Conservation (phyloP, 2,888 invertebrate genomes). For the Chromoteleia sp. region DNA sequence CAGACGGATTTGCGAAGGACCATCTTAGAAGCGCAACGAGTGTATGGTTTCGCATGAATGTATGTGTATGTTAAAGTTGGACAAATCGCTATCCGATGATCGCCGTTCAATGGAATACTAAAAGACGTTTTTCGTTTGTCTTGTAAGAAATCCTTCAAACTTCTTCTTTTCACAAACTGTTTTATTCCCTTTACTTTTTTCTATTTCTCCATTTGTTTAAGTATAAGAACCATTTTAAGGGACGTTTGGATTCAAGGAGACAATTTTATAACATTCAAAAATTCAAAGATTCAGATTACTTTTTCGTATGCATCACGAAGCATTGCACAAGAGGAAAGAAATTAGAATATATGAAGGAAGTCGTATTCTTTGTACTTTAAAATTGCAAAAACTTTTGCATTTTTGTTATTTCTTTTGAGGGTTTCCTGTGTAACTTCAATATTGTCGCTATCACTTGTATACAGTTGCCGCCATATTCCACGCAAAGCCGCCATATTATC, state of each 20-base stretch:
- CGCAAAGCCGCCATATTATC: slow-evolving; percentile 82
- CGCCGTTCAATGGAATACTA: slow-evolving; percentile 79
- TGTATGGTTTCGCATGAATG: slow-evolving; percentile 68
- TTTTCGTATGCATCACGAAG: too few relatives aligned
- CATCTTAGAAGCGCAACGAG: slow-evolving; percentile 75
- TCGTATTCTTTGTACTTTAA: neutral
- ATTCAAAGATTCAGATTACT: too few relatives aligned
- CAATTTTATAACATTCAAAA: too few relatives aligned
- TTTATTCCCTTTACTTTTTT: neutral
- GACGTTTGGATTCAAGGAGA: too few relatives aligned
- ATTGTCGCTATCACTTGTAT: slow-evolving; percentile 83
- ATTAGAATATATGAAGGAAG: too few relatives aligned
- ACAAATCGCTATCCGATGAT: slow-evolving; percentile 82
- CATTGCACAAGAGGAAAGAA: neutral
- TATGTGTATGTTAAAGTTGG: slow-evolving; percentile 79
- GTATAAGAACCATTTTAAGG: too few relatives aligned
- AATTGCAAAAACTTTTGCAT: slow-evolving; percentile 44
- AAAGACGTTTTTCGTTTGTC: slow-evolving; percentile 69
- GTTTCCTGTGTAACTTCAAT: slow-evolving; percentile 76
- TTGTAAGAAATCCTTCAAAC: slow-evolving; percentile 39
- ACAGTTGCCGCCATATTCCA: slow-evolving; percentile 83
- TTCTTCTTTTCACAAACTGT: slow-evolving; percentile 48
- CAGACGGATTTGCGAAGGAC: slow-evolving; percentile 84
- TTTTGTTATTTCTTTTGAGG: slow-evolving; percentile 64
- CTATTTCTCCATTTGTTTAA: slow-evolving; percentile 1